phyloP scores from a whole-genome alignment of 2,888 invertebrate genomes.

The Drosophila borborema region DNA sequence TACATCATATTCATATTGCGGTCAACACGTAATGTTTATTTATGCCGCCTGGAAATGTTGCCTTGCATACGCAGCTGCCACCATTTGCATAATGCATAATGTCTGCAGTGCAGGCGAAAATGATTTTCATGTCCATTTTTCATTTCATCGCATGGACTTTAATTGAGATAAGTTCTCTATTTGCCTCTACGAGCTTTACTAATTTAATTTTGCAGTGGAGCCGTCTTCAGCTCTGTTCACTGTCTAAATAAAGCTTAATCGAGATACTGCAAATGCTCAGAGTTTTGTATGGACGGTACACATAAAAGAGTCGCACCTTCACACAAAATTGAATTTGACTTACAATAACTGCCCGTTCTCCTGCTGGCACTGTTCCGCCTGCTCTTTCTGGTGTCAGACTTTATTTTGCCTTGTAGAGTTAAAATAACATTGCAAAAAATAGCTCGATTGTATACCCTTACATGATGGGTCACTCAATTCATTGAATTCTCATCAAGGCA shows the following conservation, averaged over 20 bases:
- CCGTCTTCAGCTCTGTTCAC: neutral
- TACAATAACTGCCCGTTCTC: slow-evolving; percentile 20
- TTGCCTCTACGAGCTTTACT: slow-evolving; percentile 18
- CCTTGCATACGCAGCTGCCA: slow-evolving; percentile 32
- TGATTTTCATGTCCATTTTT: slow-evolving; percentile 26
- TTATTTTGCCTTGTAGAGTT: slow-evolving; percentile 66
- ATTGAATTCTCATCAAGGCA: neutral
- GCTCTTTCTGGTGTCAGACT: slow-evolving; percentile 55
- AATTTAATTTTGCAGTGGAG: slow-evolving; percentile 11
- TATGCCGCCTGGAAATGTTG: slow-evolving; percentile 56
- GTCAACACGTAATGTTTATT: slow-evolving; percentile 71
- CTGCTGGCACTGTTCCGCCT: neutral
- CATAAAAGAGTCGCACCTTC: slow-evolving; percentile 41
- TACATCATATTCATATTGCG: slow-evolving; percentile 62
- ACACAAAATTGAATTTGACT: slow-evolving; percentile 66
- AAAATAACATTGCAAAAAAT: slow-evolving; percentile 74
- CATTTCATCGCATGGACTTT: slow-evolving; percentile 54
- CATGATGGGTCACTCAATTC: neutral
- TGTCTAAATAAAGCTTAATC: slow-evolving; percentile 15
- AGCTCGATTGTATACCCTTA: slow-evolving; percentile 36
- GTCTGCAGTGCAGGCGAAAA: slow-evolving; percentile 16
- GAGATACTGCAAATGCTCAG: slow-evolving; percentile 15
- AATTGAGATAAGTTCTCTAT: slow-evolving; percentile 55
- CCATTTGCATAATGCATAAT: slow-evolving; percentile 69
- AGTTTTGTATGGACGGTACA: slow-evolving; percentile 20